Conservation (phyloP, 2,113 vertebrate genomes). For the Micromys minutus region DNA sequence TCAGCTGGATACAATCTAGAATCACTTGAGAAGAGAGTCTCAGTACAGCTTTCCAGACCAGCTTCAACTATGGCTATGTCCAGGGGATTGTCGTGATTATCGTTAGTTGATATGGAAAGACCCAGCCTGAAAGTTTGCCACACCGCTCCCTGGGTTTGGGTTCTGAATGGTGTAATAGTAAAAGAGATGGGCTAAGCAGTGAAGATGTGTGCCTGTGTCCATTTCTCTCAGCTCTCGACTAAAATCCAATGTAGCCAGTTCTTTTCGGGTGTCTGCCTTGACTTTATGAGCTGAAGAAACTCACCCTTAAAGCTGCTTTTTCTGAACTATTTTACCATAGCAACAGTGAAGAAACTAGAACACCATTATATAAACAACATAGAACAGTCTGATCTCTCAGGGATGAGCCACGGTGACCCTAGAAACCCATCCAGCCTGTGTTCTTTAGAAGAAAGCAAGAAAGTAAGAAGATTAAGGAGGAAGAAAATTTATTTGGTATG, state of each 20-base stretch:
- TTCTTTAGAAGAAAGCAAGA: background rate
- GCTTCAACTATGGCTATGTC: background rate
- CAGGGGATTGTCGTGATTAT: background rate
- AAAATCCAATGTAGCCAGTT: too few species aligned
- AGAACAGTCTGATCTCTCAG: background rate
- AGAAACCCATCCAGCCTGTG: background rate
- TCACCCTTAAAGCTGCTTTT: background rate
- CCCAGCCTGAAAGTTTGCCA: background rate
- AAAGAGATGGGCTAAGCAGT: background rate
- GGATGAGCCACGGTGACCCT: background rate
- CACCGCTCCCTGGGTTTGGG: background rate
- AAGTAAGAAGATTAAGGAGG: background rate
- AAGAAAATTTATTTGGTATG: background rate
- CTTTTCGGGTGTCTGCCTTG: background rate
- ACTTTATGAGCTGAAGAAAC: background rate
- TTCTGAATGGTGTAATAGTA: background rate
- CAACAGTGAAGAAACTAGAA: background rate
- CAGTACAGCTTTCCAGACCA: too few species aligned
- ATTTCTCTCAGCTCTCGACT: too few species aligned
- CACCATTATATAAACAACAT: background rate
- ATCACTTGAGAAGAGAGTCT: background rate
- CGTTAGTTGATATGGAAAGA: background rate
- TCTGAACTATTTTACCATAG: background rate
- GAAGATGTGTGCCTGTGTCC: too few species aligned
- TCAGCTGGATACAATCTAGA: background rate